Base-by-base conservation (phyloP, 2,797 vertebrate genomes). In the Labeo calbasu region DNA sequence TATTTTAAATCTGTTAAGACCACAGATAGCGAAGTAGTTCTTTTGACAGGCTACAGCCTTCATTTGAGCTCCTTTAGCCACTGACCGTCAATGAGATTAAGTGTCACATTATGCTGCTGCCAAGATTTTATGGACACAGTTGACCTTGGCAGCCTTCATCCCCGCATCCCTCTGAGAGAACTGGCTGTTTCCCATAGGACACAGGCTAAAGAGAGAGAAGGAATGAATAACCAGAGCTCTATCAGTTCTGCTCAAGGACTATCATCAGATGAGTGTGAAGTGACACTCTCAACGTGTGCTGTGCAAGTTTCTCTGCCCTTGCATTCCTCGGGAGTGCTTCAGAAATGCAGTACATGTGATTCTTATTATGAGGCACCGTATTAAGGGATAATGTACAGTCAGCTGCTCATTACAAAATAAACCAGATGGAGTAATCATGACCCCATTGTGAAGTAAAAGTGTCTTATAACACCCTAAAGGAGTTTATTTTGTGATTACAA, bases 111-210 rank as follows among this genome's bases (percentile, higher is more conserved):
- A 77, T 77, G 70, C 73, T 50, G 23, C 73, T 50, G 82, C 82
- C 73, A 83, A 83, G 73, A 83, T 77, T 79, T 65, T 71, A 84
- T 79, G 76, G 82, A 84, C 66, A 72, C 68, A 65, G 55, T 65
- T 84, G 83, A 84, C 83, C 68, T 84, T 84, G 76, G 76, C 66
- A 83, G 63, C 53, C 65, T 63, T 63, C 28, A 15, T 79, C 23
- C 28, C 76, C 66, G 7, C n/a, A 21, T 78, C 66, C 76, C 83
- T 79, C 50, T 78, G 83, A 61, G 76, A 79, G 76, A 7, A 40
- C 68, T 53, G 55, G 17, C 75, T 43, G 28, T 84, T 84, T 83
- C 82, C 73, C 73, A 70, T 75, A 77, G 82, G 82, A 83, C 63
- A 9, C 9, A 5, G 66, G 25, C 73, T 69, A 32, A 70, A 50